These are phyloP conservation scores for Cephus spinipes DNA, from an alignment of 2,888 invertebrate species.

Conservation along the genomic window DNA sequence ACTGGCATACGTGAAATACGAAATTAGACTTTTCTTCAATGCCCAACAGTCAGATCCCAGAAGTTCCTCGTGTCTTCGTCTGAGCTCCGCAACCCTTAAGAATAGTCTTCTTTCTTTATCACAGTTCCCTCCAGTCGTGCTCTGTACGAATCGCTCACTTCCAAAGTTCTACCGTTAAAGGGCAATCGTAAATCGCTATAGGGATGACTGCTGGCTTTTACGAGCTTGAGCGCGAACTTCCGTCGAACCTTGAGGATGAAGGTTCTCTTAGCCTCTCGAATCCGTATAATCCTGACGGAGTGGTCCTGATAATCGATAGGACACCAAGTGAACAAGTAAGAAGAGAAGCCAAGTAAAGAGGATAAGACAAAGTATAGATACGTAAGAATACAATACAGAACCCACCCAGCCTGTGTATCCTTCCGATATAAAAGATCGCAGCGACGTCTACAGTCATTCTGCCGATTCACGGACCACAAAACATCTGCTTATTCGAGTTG, in stretches of 20 bases:
- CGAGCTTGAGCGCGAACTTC: neutral
- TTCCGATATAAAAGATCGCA: neutral
- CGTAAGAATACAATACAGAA: neutral
- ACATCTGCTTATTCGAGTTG: neutral
- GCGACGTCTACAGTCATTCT: neutral
- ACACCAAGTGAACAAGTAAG: neutral
- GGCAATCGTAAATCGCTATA: neutral
- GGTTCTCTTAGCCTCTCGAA: neutral
- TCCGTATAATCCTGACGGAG: neutral
- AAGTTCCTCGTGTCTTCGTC: no score
- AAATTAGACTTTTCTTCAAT: neutral
- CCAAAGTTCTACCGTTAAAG: neutral
- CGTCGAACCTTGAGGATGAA: neutral
- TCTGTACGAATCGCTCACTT: neutral
- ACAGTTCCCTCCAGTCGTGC: neutral
- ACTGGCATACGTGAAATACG: neutral
- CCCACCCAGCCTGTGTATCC: neutral
- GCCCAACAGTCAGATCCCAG: neutral
- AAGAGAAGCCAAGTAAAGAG: neutral
- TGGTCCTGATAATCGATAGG: neutral
- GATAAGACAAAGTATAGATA: neutral
- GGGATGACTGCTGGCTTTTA: neutral
- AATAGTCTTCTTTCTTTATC: neutral
- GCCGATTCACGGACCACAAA: neutral
- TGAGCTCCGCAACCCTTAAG: neutral